Evolutionary conservation across 2,888 invertebrate genomes (phyloP).

Genomic region (Coleophora flavipennella): DNA sequence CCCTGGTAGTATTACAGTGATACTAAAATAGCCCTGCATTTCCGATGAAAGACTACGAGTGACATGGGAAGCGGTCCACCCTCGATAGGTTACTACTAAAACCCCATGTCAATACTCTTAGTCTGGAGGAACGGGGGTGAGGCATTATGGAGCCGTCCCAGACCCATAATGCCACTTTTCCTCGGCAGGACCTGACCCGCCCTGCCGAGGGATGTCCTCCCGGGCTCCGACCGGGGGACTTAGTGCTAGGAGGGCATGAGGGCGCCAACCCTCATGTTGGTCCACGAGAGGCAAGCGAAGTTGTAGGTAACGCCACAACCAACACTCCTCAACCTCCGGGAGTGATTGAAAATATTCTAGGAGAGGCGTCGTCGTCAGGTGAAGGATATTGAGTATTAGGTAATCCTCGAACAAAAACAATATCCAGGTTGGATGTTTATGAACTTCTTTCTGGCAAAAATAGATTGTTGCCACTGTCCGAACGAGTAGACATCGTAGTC

Average conservation of each 20-base stretch:
- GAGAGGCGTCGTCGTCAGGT: no score
- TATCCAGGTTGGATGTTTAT: neutral
- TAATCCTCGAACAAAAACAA: neutral
- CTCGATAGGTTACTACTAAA: conserved; percentile 11
- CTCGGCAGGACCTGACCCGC: conserved; percentile 13
- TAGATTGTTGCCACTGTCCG: neutral
- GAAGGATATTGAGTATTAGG: no score
- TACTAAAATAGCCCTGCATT: no score
- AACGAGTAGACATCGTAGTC: no score
- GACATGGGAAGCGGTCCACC: conserved; percentile 11
- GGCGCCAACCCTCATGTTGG: conserved; percentile 16
- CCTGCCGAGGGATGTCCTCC: conserved; percentile 15
- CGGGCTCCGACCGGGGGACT: conserved; percentile 17
- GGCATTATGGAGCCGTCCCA: conserved; percentile 1
- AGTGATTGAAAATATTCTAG: neutral
- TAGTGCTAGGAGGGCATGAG: conserved; percentile 16
- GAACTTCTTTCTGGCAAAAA: neutral
- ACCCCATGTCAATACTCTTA: conserved; percentile 8
- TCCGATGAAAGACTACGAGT: no score
- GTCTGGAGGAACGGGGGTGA: conserved; percentile 10
- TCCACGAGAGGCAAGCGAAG: neutral
- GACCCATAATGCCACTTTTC: conserved; percentile 10
- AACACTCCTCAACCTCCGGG: neutral
- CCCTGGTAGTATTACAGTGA: no score
- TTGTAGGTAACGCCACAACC: neutral